Evolutionary conservation across 2,797 vertebrate genomes (phyloP).

Genomic region (Lithobates sylvaticus): DNA sequence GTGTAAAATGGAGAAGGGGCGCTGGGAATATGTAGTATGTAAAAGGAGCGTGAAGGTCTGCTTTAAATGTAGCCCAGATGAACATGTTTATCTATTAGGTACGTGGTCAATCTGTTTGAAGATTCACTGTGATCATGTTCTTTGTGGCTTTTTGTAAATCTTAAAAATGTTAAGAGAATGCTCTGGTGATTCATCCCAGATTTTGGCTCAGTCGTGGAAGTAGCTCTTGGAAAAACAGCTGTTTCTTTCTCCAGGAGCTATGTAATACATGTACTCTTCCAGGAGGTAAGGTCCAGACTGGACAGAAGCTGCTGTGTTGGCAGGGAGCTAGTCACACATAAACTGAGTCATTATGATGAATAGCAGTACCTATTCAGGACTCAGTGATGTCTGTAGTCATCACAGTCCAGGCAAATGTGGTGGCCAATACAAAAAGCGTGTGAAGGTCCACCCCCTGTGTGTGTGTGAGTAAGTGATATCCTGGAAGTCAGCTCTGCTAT

Average conservation of each 20-base stretch:
- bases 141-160: background rate
- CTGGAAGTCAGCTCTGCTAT: too few relatives aligned
- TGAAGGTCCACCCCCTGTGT: too few relatives aligned
- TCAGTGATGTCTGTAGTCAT: too few relatives aligned
- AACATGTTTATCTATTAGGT: background rate
- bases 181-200: background rate
- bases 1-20: too few relatives aligned
- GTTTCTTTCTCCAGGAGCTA: background rate
- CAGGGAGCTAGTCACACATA: too few relatives aligned
- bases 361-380: too few relatives aligned
- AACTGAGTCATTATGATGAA: too few relatives aligned
- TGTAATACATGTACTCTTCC: background rate
- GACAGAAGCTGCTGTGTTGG: background rate
- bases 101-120: background rate
- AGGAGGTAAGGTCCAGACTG: background rate
- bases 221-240: background rate
- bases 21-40: too few relatives aligned
- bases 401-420: background rate
- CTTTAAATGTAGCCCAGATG: too few relatives aligned
- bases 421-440: background rate
- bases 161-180: background rate
- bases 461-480: too few relatives aligned
- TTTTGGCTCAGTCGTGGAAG: background rate
- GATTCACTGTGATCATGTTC: background rate
- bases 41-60: too few relatives aligned